Evolutionary conservation across 2,888 invertebrate genomes (phyloP), one percentile per base, ranked within the genome.

Genomic region (Prionchulus punctatus): DNA sequence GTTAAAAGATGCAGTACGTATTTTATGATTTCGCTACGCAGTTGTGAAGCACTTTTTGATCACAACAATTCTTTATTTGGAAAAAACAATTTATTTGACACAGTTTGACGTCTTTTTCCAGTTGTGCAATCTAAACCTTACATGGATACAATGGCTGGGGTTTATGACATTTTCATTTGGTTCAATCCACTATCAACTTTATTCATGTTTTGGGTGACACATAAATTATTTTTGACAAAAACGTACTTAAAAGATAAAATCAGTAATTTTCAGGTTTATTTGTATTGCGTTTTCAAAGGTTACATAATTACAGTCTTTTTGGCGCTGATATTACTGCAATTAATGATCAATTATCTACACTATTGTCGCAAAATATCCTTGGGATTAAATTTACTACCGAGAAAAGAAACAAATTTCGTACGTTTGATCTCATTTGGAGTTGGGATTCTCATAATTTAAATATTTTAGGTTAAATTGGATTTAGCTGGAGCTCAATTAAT

Each of bases 201-300:
- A 1, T 62, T 63, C 2, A 58, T 66, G 4, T 60, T 63, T 43
- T 55, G 64, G 7, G 64, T 67, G 25, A 50, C 58, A 43, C 28
- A 15, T 12, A 28, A 21, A n/a, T n/a, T 18, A 21, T 15, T 15
- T 48, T 18, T 12, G 48, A 12, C 23, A 18, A n/a, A 18, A 26
- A 1, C 43, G 51, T 1, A 28, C 30, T 3, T 23, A 3, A 12
- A 53, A 3, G 42, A 12, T 53, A n/a, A 15, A 53, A 53, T 56
- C 30, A 7, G 23, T 30, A 15, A 12, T n/a, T 65, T 65, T 28
- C 62, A 73, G 72, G 66, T 73, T 2, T 73, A 72, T 62, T 68
- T 73, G 66, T 74, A 73, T 60, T 67, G 70, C 18, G 68, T 72
- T 23, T 73, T 68, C 64, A 62, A 65, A 36, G 75, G 73, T 4